Base-by-base conservation (phyloP, 2,113 vertebrate species). In the Calyptommatus sinebrachiatus region DNA sequence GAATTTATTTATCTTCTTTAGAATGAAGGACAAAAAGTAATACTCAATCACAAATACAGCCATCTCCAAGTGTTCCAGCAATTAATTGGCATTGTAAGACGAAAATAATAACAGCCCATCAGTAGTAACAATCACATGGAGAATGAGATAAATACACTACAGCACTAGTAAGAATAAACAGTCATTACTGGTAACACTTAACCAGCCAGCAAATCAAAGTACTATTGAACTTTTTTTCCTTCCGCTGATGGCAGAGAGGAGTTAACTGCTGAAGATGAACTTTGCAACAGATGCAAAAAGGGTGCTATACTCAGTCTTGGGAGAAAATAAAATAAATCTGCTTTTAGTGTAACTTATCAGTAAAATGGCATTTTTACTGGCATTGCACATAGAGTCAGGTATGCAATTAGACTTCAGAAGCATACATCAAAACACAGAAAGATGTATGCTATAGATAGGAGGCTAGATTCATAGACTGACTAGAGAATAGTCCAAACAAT, bases 71-170 rank as follows among this genome's bases (percentile, higher is more conserved):
- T 0, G 0, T 61, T 84, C 24, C 5, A 29, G 53, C 82, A 85
- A 74, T 81, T 88, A 81, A 83, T 80, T 84, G 87, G 78, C 76
- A 70, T 72, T 73, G 65, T 63, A 70, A n/a, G 7, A 73, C 31
- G 18, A 82, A 41, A 68, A 73, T 7, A 82, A 12, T 8, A 18
- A 75, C 45, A 53, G 78, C 35, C 53, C 45, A 80, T 70, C 14
- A 35, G 78, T 71, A 67, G 69, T 83, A 84, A 88, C 76, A 60
- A 85, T 66, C 9, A 74, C 18, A 65, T 12, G 81, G 84, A 71
- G 31, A 81, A 60, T 26, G 71, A 83, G 31, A 71, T 70, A 11
- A 74, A 83, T 63, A 1, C 5, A 76, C 76, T 22, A 8, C 66
- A 88, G 71, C 21, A 67, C 1, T 29, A 4, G 0, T 3, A 0